Conservation (phyloP, 2,113 vertebrate species). For the Columbina picui region DNA sequence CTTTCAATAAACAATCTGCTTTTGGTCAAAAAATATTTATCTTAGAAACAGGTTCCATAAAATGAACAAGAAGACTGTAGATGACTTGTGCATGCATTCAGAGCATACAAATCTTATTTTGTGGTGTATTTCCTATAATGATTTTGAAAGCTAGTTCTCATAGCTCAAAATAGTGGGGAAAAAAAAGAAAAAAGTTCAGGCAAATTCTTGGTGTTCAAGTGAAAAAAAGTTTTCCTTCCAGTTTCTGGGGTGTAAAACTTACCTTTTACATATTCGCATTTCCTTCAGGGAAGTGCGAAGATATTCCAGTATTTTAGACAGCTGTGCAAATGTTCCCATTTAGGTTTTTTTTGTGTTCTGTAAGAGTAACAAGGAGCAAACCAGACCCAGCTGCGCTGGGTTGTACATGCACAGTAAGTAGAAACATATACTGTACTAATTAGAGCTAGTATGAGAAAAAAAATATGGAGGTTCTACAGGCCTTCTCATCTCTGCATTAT, state of each 20-base stretch:
- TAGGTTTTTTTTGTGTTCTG: not conserved
- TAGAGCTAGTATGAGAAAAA: not conserved
- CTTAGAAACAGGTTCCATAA: not conserved
- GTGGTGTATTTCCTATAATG: not conserved
- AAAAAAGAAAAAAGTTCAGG: not conserved
- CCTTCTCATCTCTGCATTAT: not conserved
- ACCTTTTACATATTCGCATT: not conserved
- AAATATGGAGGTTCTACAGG: fast-evolving
- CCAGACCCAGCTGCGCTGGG: not conserved
- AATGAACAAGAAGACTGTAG: not conserved
- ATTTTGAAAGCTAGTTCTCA: not conserved
- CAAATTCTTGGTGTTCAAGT: not conserved
- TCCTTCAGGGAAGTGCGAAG: not conserved
- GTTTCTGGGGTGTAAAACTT: not conserved
- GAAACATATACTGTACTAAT: not conserved
- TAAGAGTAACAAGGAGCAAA: not conserved
- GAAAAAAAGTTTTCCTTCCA: not conserved
- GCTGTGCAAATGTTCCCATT: not conserved
- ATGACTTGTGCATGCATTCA: not conserved
- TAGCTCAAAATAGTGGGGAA: not conserved
- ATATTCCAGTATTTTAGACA: not conserved
- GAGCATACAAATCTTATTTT: not conserved
- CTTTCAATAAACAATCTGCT: not conserved
- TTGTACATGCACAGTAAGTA: not conserved
- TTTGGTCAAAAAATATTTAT: not conserved